Percentiles rank a stretch among this genome's conserved stretches.
Evolutionary conservation across 2,113 vertebrate species (phyloP).

Genomic region (Cyprinus carpio): DNA sequence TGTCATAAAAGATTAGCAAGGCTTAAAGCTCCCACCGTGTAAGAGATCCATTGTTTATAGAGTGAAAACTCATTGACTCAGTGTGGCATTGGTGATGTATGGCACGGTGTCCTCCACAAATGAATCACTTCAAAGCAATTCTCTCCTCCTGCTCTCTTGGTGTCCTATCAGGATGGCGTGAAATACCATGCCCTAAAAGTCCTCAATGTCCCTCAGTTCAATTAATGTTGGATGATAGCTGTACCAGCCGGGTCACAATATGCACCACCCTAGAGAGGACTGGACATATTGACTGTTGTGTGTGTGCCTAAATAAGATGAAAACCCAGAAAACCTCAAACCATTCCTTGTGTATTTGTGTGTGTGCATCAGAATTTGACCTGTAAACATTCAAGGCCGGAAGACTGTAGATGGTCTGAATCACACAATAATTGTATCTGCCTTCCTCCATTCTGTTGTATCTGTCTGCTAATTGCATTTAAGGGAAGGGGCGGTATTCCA

Average conservation of each 20-base stretch:
- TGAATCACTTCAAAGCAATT: conserved; percentile 37
- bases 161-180: conserved; percentile 24
- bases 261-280: not conserved
- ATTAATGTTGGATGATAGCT: conserved; percentile 9
- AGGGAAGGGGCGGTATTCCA: not conserved
- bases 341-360: not conserved
- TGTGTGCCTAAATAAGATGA: not conserved
- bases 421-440: conserved; percentile 39
- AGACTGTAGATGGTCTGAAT: conserved; percentile 11
- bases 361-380: not conserved
- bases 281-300: not conserved
- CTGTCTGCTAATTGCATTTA: conserved; percentile 39
- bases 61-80: not conserved
- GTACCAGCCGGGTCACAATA: not conserved
- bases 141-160: conserved; percentile 11
- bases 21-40: not conserved
- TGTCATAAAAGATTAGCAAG: not conserved
- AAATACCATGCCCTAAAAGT: conserved; percentile 24
- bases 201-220: not conserved
- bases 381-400: conserved; percentile 27
- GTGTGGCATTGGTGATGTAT: conserved; percentile 17
- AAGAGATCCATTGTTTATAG: conserved; percentile 19
- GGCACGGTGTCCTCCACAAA: conserved; percentile 33
- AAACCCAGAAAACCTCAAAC: not conserved
- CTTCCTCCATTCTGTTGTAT: conserved; percentile 13